Evolutionary conservation across 2,113 vertebrate genomes (phyloP).

Genomic region (Lamprologus lemairii): DNA sequence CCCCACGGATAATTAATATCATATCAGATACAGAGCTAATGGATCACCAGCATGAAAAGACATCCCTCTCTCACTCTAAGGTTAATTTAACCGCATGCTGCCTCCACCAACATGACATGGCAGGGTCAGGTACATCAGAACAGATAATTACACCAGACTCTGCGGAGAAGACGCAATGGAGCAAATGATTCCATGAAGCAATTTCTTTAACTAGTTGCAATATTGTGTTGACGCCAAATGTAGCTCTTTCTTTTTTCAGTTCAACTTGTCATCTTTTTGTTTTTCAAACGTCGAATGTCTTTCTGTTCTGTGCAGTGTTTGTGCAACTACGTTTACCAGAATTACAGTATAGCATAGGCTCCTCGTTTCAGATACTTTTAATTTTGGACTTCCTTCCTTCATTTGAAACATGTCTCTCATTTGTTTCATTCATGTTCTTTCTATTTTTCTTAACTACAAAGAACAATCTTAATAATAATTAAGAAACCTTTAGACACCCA

Average conservation of each 20-base stretch:
- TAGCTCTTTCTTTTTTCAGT: neutral
- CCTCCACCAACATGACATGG: constrained; percentile 3
- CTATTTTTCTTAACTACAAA: neutral
- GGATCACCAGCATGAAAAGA: neutral
- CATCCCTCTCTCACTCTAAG: neutral
- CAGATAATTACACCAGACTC: constrained; percentile 31
- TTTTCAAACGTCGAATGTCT: neutral
- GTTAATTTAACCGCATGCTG: neutral
- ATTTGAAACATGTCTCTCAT: neutral
- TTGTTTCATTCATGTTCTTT: neutral
- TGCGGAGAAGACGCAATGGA: neutral
- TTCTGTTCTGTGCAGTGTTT: neutral
- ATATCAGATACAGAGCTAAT: neutral
- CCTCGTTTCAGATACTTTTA: neutral
- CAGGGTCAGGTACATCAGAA: constrained; percentile 28
- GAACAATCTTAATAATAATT: neutral
- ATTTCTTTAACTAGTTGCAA: neutral
- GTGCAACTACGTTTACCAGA: neutral
- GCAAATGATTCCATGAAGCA: neutral
- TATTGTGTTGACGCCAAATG: neutral
- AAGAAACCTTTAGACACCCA: neutral
- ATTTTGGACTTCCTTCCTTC: neutral
- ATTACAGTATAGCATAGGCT: neutral
- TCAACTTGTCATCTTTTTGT: neutral
- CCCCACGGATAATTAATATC: neutral